Evolutionary conservation across 2,888 invertebrate genomes (phyloP).

Genomic region (Yponomeuta plumbellus): DNA sequence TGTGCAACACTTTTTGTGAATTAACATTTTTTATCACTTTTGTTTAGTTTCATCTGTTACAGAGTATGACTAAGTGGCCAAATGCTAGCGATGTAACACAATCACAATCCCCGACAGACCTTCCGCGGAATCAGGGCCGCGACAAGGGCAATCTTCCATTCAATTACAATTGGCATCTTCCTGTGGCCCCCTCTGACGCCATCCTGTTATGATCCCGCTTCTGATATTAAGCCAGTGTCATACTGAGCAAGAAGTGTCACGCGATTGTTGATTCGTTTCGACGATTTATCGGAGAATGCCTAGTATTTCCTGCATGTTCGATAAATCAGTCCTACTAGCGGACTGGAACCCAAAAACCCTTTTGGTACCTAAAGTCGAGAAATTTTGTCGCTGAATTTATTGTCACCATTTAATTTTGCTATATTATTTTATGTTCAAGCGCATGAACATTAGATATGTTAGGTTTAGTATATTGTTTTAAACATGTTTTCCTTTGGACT

Average conservation of each 20-base stretch:
- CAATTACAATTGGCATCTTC: slow-evolving; percentile 58
- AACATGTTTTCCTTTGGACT: too few species aligned
- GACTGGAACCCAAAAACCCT: too few species aligned
- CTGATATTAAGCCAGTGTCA: neutral
- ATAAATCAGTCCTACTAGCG: too few species aligned
- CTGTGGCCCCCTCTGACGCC: slow-evolving; percentile 46
- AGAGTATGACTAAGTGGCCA: neutral
- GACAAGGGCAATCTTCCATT: slow-evolving; percentile 25
- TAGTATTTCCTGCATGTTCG: neutral
- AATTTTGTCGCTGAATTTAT: too few species aligned
- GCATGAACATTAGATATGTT: too few species aligned
- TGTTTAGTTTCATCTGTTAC: too few species aligned
- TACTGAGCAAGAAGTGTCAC: neutral
- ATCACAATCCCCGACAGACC: slow-evolving; percentile 22
- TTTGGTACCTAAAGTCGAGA: too few species aligned
- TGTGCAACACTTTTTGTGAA: too few species aligned
- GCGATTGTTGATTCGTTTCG: neutral
- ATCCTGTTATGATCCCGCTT: slow-evolving; percentile 35
- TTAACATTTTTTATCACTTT: too few species aligned
- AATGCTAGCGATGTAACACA: neutral
- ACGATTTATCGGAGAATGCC: neutral
- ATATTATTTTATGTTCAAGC: too few species aligned
- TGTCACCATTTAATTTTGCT: too few species aligned
- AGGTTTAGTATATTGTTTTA: too few species aligned
- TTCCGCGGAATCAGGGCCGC: slow-evolving; percentile 28